phyloP scores from a whole-genome alignment of 2,888 invertebrate species.

The Aelia acuminata region DNA sequence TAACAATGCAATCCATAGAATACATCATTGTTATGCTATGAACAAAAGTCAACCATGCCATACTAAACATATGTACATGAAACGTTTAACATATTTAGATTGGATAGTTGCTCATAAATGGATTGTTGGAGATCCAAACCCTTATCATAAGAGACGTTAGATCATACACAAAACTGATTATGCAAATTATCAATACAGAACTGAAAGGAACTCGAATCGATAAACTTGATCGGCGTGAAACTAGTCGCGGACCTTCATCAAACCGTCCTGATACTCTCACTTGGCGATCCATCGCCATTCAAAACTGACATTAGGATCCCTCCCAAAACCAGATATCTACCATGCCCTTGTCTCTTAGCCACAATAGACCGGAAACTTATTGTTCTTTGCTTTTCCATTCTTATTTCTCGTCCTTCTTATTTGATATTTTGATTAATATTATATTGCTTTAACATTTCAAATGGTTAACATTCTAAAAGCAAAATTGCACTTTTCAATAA shows the following conservation, averaged over 20 bases:
- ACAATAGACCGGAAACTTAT: slow-evolving; percentile 13
- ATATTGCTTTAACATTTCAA: neutral
- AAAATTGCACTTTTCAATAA: neutral
- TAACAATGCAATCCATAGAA: too few species aligned
- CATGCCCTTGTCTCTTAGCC: neutral
- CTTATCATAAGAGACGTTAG: too few species aligned
- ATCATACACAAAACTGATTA: too few species aligned
- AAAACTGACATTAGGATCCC: neutral
- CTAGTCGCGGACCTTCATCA: neutral
- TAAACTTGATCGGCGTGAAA: neutral
- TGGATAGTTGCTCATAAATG: too few species aligned
- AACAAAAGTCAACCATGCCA: too few species aligned
- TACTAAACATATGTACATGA: too few species aligned
- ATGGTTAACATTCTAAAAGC: neutral
- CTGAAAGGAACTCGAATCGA: too few species aligned
- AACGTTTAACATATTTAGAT: too few species aligned
- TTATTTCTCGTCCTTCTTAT: neutral
- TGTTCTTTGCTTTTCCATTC: neutral
- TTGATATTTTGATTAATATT: neutral
- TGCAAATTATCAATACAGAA: too few species aligned
- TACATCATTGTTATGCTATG: too few species aligned
- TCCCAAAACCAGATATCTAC: neutral
- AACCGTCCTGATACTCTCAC: neutral
- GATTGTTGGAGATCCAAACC: too few species aligned
- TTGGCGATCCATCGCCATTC: neutral